phyloP scores from a whole-genome alignment of 2,113 vertebrate genomes.

The Tragulus kanchil region DNA sequence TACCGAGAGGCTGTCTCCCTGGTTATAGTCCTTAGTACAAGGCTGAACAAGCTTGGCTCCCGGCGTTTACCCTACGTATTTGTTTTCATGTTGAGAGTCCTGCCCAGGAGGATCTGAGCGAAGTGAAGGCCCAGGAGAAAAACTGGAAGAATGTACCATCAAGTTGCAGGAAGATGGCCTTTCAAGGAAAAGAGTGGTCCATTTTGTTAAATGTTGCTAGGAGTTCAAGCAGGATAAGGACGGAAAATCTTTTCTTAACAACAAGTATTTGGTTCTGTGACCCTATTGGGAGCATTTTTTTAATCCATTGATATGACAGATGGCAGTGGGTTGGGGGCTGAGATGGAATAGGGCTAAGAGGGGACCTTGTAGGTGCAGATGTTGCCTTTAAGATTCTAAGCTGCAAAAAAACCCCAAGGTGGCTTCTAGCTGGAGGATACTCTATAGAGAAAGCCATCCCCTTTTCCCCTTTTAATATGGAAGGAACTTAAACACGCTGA shows the following conservation, averaged over 20 bases:
- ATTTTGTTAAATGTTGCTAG: background rate
- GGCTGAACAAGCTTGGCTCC: background rate
- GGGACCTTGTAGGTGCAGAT: fast-evolving
- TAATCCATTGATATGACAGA: background rate
- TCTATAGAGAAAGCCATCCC: background rate
- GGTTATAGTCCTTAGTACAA: background rate
- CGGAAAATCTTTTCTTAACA: background rate
- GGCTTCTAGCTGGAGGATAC: background rate
- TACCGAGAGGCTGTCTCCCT: background rate
- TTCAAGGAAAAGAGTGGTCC: background rate
- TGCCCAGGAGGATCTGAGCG: too few species aligned
- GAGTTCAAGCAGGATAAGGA: background rate
- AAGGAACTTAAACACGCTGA: background rate
- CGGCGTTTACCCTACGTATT: background rate
- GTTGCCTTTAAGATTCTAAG: background rate
- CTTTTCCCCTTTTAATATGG: background rate
- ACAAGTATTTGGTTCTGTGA: background rate
- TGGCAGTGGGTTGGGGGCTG: background rate
- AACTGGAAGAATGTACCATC: background rate
- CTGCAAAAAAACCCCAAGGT: background rate
- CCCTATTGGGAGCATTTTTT: background rate
- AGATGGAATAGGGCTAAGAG: background rate
- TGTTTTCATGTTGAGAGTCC: background rate
- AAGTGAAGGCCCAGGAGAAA: background rate
- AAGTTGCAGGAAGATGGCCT: background rate